Base-by-base conservation (phyloP, 2,113 vertebrate genomes). In the zebrafish (Danio rerio) region DNA sequence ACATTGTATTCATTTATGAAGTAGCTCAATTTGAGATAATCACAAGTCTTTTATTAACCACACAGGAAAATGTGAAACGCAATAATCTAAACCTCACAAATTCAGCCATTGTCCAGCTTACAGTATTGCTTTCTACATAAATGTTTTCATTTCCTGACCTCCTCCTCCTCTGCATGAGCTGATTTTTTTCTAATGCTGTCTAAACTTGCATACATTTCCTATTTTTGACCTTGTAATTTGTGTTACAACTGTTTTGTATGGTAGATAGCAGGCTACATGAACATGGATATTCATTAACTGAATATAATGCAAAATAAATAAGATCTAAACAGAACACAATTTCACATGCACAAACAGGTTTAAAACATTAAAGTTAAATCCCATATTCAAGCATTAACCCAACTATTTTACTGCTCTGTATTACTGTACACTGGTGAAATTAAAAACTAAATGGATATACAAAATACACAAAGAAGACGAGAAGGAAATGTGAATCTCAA, bases 71-170 rank as follows among this genome's bases (percentile, higher is more conserved):
- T 76, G 50, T 62, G 16, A 66, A 84, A 52, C 15, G 12, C 18
- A 79, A n/a, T 9, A 5, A 47, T 74, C 55, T 59, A 76, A 77
- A 62, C 11, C 18, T 42, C 13, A 31, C n/a, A 58, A 49, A 9
- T 55, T 47, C 21, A 59, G n/a, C 2, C 31, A 74, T 43, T 56
- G 42, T 43, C n/a, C 6, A 20, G 42, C 11, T 75, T 45, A 50
- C 18, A 45, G 65, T 52, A 3, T 20, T 65, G 13, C 5, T 7
- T 0, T 65, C 10, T 18, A 61, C 66, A 40, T 18, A 47, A 49
- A 85, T 9, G 11, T 55, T 70, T 69, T 62, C n/a, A 43, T 49
- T 50, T 50, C 55, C 58, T 61, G 68, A 43, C 65, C 53, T 71
- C 73, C 58, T 62, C 53, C 53, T 75, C 55, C 62, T 15, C 4